phyloP scores from a whole-genome alignment of 2,797 vertebrate genomes.

The Anomalospiza imberbis region DNA sequence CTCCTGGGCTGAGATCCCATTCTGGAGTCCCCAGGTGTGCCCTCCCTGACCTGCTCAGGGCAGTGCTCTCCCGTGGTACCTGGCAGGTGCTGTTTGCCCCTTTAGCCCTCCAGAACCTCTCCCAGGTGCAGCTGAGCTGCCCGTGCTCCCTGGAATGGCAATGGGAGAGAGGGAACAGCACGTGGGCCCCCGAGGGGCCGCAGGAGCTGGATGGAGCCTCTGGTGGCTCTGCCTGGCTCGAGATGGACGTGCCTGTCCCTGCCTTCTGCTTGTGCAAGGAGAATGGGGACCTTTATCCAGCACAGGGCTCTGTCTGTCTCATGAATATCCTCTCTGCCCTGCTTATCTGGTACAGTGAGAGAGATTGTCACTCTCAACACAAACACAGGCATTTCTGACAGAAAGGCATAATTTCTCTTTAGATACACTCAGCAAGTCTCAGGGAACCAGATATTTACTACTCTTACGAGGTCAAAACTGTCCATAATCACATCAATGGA shows the following conservation, averaged over 20 bases:
- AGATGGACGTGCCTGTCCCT: background rate
- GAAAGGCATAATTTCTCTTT: background rate
- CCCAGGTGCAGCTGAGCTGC: background rate
- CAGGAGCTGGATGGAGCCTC: background rate
- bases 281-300: background rate
- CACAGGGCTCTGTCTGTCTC: background rate
- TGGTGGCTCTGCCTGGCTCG: background rate
- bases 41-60: background rate
- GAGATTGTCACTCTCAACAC: background rate
- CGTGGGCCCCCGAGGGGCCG: background rate
- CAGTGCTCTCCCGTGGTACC: background rate
- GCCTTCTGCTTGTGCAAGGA: background rate
- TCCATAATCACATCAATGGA: background rate
- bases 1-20: background rate
- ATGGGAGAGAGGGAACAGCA: background rate
- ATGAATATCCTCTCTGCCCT: background rate
- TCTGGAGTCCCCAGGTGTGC: background rate
- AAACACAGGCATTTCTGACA: background rate
- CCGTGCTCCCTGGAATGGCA: background rate
- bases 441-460: background rate
- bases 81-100: background rate
- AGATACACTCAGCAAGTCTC: background rate
- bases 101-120: background rate
- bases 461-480: background rate
- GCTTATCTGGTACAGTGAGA: background rate